Evolutionary conservation across 1,140 invertebrate genomes (phyloP).

Genomic region (Heliconius melpomene): DNA sequence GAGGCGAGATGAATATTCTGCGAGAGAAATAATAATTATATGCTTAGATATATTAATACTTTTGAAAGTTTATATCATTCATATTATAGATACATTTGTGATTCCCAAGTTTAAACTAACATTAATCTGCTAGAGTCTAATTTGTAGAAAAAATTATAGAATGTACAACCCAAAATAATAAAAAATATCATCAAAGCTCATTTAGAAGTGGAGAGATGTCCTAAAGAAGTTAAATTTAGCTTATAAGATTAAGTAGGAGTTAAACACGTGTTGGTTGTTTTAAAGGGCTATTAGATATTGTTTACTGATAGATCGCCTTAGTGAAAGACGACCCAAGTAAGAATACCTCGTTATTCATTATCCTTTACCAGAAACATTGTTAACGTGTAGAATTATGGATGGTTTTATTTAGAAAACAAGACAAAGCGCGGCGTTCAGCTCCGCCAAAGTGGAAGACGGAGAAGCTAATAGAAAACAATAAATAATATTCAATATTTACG

Average conservation of each 20-base stretch:
- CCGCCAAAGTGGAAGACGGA: not conserved
- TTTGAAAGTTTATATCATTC: no score
- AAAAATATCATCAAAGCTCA: not conserved
- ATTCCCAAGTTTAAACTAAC: no score
- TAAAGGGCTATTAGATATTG: constrained; percentile 42
- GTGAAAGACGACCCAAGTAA: not conserved
- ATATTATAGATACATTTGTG: no score
- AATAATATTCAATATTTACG: no score
- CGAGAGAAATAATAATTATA: not conserved
- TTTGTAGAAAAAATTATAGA: no score
- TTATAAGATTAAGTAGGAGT: constrained; percentile 42
- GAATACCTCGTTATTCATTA: not conserved
- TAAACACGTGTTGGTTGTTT: constrained; percentile 45
- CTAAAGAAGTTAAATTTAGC: constrained; percentile 42
- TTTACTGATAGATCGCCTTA: constrained; percentile 38
- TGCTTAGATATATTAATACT: not conserved
- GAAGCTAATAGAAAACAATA: no score
- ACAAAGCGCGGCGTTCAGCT: no score
- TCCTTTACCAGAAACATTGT: not conserved
- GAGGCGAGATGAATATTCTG: not conserved
- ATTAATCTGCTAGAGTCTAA: no score
- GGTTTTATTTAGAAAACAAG: no score
- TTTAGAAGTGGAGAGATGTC: not conserved
- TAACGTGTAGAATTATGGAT: not conserved
- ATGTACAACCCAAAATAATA: not conserved